Evolutionary conservation across 2,888 invertebrate genomes (phyloP), one percentile per base, ranked within the genome.

Genomic region (Sinodicranocentrus sp.): DNA sequence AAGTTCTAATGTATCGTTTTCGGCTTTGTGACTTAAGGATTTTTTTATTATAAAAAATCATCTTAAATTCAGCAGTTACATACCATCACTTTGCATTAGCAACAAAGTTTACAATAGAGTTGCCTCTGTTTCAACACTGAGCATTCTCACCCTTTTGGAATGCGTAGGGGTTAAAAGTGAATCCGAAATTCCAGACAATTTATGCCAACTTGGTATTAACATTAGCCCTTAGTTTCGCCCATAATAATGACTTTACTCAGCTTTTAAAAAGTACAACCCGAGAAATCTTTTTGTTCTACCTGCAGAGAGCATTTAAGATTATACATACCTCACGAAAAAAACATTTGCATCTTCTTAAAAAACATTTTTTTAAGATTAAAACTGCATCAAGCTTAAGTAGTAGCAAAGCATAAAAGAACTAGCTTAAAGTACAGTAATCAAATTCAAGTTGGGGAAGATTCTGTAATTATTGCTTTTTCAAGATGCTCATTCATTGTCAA

Each of bases 261-360:
- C 33, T 33, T 33, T 33, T 33, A 33, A 33, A 3, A 33, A 10
- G 33, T 33, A 33, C 33, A 10, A n/a, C n/a, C 10, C 33, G 33
- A 33, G 3, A 6, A 33, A 33, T 6, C 33, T 33, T 33, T 33
- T 33, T 33, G 33, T 33, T 33, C 10, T 33, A 33, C 33, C 5
- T 33, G 48, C 48, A 48, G 33, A 48, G 48, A 15, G 57, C 57
- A 57, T 63, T 63, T 28, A 63, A 63, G 33, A 28, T 65, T 65
- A 65, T 65, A 43, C 23, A 17, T 5, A 19, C 48, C 75, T 75
- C 75, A 75, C 75, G 75, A 75, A 75, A 63, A 65, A 48, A 65
- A 39, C 65, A 75, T 65, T 75, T 75, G 52, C 75, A 75, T 63
- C 39, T 65, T 70, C 19, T 70, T 70, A 54, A 54, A 70, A 68